A percentile compares a stretch with the other conserved stretches of the same genome.
phyloP scores from a whole-genome alignment of 30 jellyfish, hydroid and myxozoan genomes.

The Clytia hemisphaerica region DNA sequence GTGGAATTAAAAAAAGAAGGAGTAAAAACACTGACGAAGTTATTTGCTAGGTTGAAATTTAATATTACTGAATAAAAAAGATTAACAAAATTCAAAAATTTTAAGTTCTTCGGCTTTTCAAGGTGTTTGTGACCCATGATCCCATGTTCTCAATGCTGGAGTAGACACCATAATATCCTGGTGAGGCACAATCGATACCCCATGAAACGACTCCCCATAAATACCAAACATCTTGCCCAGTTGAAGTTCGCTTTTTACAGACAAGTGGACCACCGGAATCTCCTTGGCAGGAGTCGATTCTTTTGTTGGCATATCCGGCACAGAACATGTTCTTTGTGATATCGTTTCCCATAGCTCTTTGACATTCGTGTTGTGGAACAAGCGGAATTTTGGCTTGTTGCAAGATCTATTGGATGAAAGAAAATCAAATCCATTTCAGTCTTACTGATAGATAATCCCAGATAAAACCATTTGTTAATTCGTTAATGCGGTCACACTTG shows the following conservation, averaged over 20 bases:
- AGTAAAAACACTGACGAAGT: no score
- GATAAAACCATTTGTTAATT: no score
- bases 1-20: no score
- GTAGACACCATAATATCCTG: slow-evolving; percentile 75
- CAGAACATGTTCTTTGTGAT: slow-evolving; percentile 69
- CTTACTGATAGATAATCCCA: no score
- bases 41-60: no score
- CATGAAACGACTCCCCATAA: slow-evolving; percentile 96
- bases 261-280: slow-evolving; percentile 99
- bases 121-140: no score
- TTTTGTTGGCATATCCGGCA: slow-evolving; percentile 90
- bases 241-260: slow-evolving; percentile 43
- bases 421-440: no score
- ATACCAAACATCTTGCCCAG: slow-evolving; percentile 68
- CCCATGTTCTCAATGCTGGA: slow-evolving; percentile 71
- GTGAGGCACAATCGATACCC: slow-evolving; percentile 96
- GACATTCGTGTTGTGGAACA: slow-evolving; percentile 43
- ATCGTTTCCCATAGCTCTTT: slow-evolving; percentile 28
- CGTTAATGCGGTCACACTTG: no score
- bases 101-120: no score
- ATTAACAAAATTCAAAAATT: no score
- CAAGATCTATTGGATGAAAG: slow-evolving; percentile 61
- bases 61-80: no score
- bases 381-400: slow-evolving; percentile 96
- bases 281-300: slow-evolving; percentile 93